Conservation (phyloP, 2,888 invertebrate genomes). For the Scelioninae gen. 1 region DNA sequence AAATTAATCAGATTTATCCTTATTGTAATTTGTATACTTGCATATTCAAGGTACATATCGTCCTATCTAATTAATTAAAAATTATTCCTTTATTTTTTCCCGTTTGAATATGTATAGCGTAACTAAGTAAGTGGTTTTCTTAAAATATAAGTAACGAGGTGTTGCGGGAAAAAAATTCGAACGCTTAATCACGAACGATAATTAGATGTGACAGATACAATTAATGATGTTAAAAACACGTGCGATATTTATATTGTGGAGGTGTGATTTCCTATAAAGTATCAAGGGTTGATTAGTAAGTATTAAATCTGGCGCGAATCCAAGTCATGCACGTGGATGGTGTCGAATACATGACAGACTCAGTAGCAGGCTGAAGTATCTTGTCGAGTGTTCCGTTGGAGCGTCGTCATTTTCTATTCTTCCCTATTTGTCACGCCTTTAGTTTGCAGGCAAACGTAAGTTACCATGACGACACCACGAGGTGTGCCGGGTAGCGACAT, state of each 20-base stretch:
- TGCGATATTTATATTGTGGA: conserved; percentile 58
- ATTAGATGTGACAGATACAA: conserved; percentile 56
- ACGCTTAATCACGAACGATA: conserved; percentile 48
- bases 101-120: too few relatives aligned
- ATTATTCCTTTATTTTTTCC: too few relatives aligned
- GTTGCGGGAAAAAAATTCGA: conserved; percentile 21
- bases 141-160: too few relatives aligned
- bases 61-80: too few relatives aligned
- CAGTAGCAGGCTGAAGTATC: conserved; percentile 68
- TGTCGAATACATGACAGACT: conserved; percentile 70
- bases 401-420: conserved; percentile 81
- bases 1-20: too few relatives aligned
- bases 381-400: conserved; percentile 68
- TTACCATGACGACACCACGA: conserved; percentile 77
- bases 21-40: too few relatives aligned
- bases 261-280: conserved; percentile 47
- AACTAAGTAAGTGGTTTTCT: too few relatives aligned
- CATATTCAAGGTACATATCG: too few relatives aligned
- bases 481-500: conserved; percentile 67
- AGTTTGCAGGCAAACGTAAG: conserved; percentile 74
- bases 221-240: conserved; percentile 28
- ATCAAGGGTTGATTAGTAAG: conserved; percentile 60
- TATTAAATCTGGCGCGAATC: conserved; percentile 72
- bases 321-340: conserved; percentile 73
- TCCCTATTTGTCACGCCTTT: conserved; percentile 81